These are phyloP conservation scores for Blastomussa wellsi DNA, from an alignment of 92 coral and sea anemone genomes.

Conservation along the genomic window DNA sequence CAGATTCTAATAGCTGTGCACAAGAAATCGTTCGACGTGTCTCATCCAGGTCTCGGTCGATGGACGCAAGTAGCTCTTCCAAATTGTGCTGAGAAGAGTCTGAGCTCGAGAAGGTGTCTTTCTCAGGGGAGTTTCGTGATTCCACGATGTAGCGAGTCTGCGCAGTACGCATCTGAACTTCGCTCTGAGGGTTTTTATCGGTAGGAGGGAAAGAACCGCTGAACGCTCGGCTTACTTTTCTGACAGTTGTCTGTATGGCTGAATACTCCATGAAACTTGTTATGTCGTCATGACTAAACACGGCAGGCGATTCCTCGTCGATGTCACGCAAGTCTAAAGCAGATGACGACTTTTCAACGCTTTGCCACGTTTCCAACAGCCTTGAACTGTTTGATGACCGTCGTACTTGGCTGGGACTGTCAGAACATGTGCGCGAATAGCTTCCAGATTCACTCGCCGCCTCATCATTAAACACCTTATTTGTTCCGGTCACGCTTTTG, in stretches of 20 bases:
- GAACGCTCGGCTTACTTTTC: constrained; percentile 79
- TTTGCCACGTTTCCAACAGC: constrained; percentile 44
- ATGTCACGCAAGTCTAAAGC: constrained; percentile 45
- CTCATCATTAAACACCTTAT: neutral
- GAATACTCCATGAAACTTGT: constrained; percentile 77
- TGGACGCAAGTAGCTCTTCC: constrained; percentile 79
- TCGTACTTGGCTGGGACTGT: constrained; percentile 17
- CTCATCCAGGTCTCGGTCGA: constrained; percentile 88
- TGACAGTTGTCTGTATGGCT: constrained; percentile 76
- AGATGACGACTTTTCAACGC: constrained; percentile 55
- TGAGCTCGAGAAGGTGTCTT: constrained; percentile 27
- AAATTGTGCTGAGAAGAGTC: constrained; percentile 54
- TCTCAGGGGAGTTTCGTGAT: constrained; percentile 27
- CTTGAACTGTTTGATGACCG: constrained; percentile 48
- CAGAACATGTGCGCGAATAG: constrained; percentile 1
- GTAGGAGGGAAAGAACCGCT: constrained; percentile 46
- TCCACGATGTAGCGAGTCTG: constrained; percentile 33
- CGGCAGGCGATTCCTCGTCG: constrained; percentile 32
- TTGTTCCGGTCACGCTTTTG: neutral
- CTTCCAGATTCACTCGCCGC: constrained; percentile 1
- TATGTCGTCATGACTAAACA: constrained; percentile 47
- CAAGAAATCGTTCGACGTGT: constrained; percentile 82
- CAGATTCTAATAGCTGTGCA: constrained; percentile 84
- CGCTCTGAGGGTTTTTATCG: constrained; percentile 24
- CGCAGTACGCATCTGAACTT: constrained; percentile 26